These are phyloP conservation scores for Hemitrygon akajei DNA, from an alignment of 2,797 vertebrate genomes.

Conservation along the genomic window DNA sequence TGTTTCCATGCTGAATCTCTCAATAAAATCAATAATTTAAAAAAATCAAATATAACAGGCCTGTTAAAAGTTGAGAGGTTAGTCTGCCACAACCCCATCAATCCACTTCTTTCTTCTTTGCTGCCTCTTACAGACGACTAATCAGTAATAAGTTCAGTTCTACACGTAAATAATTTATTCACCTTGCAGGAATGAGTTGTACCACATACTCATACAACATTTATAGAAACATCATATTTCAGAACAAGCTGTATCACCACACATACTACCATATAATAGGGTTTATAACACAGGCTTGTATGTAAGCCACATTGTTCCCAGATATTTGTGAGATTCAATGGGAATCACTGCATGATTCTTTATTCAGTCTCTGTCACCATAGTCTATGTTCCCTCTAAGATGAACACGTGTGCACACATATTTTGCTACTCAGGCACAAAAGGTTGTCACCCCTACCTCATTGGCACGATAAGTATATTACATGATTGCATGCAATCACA, in stretches of 20 bases:
- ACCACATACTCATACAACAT: background rate
- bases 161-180: background rate
- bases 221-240: background rate
- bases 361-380: background rate
- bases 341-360: background rate
- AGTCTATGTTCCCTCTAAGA: too few species aligned
- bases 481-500: too few species aligned
- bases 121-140: background rate
- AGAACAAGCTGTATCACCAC: background rate
- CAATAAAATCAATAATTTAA: too few species aligned
- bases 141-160: background rate
- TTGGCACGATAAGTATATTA: too few species aligned
- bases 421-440: too few species aligned
- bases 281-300: background rate
- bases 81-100: background rate
- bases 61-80: background rate
- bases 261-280: background rate
- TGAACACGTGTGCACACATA: too few species aligned
- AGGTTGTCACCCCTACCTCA: too few species aligned
- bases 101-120: background rate
- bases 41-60: background rate
- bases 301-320: background rate
- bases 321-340: conserved; percentile 8
- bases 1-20: too few species aligned
- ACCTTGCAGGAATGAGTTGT: background rate